Evolutionary conservation across 2,797 vertebrate species (phyloP), one percentile per base, ranked within the genome.

Genomic region (Pangasius djambal): DNA sequence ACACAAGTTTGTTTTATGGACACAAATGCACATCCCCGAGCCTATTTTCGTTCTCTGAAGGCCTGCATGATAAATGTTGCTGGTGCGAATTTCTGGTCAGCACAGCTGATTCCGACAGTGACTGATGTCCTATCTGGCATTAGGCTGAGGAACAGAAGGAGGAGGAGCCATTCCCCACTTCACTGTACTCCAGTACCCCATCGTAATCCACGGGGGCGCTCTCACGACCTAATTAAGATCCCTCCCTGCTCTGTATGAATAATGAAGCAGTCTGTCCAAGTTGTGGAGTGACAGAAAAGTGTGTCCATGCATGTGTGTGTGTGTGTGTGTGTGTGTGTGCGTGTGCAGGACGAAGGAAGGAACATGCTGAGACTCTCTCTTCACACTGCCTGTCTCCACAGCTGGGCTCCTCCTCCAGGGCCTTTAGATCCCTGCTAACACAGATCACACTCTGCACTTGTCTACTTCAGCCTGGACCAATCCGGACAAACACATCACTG

Each of bases 1-100:
- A 81, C 84, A 79, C 59, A 84, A 50, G n/a, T 83, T 85, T 55
- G 52, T 72, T 75, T 81, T 48, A 50, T 82, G 67, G 69, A 88
- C 82, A 88, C 25, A 25, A 65, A 50, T 75, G 22, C 28, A 72
- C 75, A 88, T 61, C 28, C 82, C 67, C 37, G 16, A n/a, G 57
- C 86, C 90, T 77, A 40, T 93, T 90, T 88, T 90, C 92, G 92
- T 92, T 93, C 93, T 94, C 93, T 70, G 72, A 92, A 89, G 89
- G 89, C 91, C 78, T 6, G 88, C 4, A 52, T 57, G 34, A 94
- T 94, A 96, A 96, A 93, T 74, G 88, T 93, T 96, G 93, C 94
- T 94, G 87, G 92, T 95, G 95, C 95, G 94, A 96, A 96, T 95
- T 95, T 94, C 89, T 91, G 88, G 82, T 94, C 90, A 44, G 93